These are phyloP conservation scores for Kryptopterus vitreolus DNA, from an alignment of 2,797 vertebrate species.

Conservation along the genomic window DNA sequence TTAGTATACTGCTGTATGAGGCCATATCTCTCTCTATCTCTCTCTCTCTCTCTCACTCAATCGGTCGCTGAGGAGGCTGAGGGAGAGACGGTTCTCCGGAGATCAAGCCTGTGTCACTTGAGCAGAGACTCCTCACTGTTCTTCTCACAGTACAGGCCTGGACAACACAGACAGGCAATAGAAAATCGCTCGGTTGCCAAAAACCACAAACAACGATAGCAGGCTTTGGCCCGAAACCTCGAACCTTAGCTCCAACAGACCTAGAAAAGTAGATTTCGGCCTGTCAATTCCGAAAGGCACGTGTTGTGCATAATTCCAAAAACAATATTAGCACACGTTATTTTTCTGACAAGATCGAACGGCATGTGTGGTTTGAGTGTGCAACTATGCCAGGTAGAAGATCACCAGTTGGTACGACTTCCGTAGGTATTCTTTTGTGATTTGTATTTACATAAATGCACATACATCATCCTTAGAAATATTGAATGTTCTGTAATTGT, in stretches of 20 bases:
- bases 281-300: slow-evolving; percentile 40
- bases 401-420: neutral
- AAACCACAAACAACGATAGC: slow-evolving; percentile 66
- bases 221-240: slow-evolving; percentile 68
- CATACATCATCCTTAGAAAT: too few species aligned
- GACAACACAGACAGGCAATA: slow-evolving; percentile 63
- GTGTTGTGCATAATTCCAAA: neutral
- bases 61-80: slow-evolving; percentile 18
- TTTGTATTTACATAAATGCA: too few species aligned
- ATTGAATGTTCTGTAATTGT: too few species aligned
- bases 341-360: neutral
- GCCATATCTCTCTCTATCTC: slow-evolving; percentile 11
- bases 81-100: slow-evolving; percentile 14
- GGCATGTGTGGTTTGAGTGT: neutral
- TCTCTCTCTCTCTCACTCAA: too few species aligned
- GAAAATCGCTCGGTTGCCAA: slow-evolving; percentile 63
- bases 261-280: slow-evolving; percentile 54
- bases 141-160: slow-evolving; percentile 49
- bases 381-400: neutral
- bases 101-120: slow-evolving; percentile 30
- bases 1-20: slow-evolving; percentile 8
- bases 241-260: slow-evolving; percentile 56
- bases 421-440: neutral
- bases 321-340: neutral
- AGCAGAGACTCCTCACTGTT: slow-evolving; percentile 15